Percentiles rank a stretch among this genome's conserved stretches.
Conservation (phyloP, 1,140 invertebrate species). For the Calephelis virginiensis region DNA sequence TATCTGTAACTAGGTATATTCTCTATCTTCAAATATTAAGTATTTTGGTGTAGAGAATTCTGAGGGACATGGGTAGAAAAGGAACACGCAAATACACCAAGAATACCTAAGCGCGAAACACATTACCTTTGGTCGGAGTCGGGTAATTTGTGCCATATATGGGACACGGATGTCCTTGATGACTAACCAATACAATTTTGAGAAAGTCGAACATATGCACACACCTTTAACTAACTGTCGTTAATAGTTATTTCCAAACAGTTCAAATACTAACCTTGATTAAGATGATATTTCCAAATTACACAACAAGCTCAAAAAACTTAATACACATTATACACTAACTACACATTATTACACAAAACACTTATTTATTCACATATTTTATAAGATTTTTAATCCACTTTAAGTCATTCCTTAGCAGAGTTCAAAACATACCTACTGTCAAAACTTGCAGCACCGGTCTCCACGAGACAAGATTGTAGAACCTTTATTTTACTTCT, state of each 20-base stretch:
- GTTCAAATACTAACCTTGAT: slow-evolving; percentile 8
- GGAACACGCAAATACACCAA: neutral
- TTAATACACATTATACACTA: slow-evolving; percentile 26
- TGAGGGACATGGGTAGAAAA: too few relatives aligned
- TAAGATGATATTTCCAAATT: slow-evolving; percentile 28
- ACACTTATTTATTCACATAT: slow-evolving; percentile 34
- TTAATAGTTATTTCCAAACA: slow-evolving; percentile 24
- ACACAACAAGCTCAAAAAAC: slow-evolving; percentile 37
- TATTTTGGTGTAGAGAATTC: too few relatives aligned
- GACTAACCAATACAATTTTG: slow-evolving; percentile 59
- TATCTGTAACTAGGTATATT: too few relatives aligned
- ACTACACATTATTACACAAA: slow-evolving; percentile 29
- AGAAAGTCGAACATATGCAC: slow-evolving; percentile 31
- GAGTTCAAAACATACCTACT: slow-evolving; percentile 55
- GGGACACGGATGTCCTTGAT: slow-evolving; percentile 46
- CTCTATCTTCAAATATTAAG: too few relatives aligned
- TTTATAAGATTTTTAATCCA: slow-evolving; percentile 22
- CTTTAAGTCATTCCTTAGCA: slow-evolving; percentile 38
- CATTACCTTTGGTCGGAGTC: too few relatives aligned
- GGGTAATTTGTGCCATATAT: slow-evolving; percentile 7
- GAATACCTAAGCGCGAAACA: neutral
- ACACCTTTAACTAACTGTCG: slow-evolving; percentile 38
- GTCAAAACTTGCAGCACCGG: slow-evolving; percentile 74
- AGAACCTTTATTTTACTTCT: slow-evolving; percentile 21
- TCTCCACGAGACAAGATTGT: slow-evolving; percentile 36